A percentile compares a stretch with the other conserved stretches of the same genome.
Evolutionary conservation across 1,140 invertebrate genomes (phyloP).

Genomic region (Drosophila equinoxialis): DNA sequence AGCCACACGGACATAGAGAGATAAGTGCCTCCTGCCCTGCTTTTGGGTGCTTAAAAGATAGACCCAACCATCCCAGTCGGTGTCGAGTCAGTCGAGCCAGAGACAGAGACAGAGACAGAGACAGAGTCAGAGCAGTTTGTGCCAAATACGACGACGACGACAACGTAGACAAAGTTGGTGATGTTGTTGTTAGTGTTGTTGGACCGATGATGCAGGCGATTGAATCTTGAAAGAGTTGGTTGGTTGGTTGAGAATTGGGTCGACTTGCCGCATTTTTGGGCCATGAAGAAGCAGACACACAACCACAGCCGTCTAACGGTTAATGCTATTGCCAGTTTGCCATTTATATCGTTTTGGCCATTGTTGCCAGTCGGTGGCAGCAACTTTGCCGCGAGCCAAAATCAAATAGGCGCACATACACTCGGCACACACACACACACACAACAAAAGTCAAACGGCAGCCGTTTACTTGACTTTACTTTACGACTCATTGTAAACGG

Average conservation of each 20-base stretch:
- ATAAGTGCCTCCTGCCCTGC: conserved; percentile 58
- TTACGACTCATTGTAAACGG: conserved; percentile 71
- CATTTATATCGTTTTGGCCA: conserved; percentile 68
- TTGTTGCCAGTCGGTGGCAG: conserved; percentile 53
- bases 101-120: conserved; percentile 16
- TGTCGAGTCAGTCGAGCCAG: neutral
- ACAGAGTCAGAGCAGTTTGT: conserved; percentile 38
- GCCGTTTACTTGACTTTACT: conserved; percentile 60
- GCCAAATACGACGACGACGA: conserved; percentile 53
- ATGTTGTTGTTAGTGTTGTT: conserved; percentile 33
- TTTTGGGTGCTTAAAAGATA: conserved; percentile 70
- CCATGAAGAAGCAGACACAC: conserved; percentile 30
- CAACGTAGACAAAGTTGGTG: conserved; percentile 55
- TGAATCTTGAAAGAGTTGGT: conserved; percentile 70
- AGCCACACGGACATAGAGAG: conserved; percentile 23
- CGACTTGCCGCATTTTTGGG: conserved; percentile 71
- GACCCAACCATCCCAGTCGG: conserved; percentile 34
- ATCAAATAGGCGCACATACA: conserved; percentile 41
- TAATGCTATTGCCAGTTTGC: conserved; percentile 77
- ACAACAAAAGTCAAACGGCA: conserved; percentile 58
- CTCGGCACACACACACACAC: conserved; percentile 19
- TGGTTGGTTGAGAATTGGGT: conserved; percentile 67
- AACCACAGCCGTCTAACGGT: conserved; percentile 61
- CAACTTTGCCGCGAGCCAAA: conserved; percentile 32
- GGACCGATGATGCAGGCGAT: conserved; percentile 61